Base-by-base conservation (phyloP, 2,113 vertebrate genomes). In the Labeo catla region DNA sequence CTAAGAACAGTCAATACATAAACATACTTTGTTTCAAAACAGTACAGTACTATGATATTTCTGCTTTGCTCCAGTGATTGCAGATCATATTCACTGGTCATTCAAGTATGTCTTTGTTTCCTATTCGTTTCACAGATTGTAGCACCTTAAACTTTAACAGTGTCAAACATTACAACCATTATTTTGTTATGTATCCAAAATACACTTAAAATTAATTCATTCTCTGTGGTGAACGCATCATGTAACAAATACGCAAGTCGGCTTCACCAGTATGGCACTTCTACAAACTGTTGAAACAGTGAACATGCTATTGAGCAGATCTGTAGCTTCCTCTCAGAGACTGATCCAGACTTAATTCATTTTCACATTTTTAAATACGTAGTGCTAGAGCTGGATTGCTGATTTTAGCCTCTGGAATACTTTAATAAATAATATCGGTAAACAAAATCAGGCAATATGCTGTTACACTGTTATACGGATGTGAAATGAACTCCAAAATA, bases 31-130 rank as follows among this genome's bases (percentile, higher is more conserved):
- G n/a, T 34, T 54, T 63, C 34, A 13, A 80, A 76, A 19, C 49
- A 79, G 89, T 93, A 94, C 93, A 94, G 93, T 94, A 95, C 92
- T 89, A 43, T 49, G 89, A 94, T 90, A 89, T 85, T 74, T 57
- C 83, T 74, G 43, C 49, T 76, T 74, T 3, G 15, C 34, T 76
- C 79, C 76, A 54, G 63, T 77, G 28, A 61, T 77, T 11, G 13
- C 16, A 23, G 80, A 65, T 82, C 47, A 83, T 70, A 87, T 89
- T 86, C 88, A 73, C 73, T 68, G 76, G 52, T 65, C 36, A 86
- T 92, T 94, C 90, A 91, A 93, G 92, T 92, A 94, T 89, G 23
- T 83, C 36, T 39, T 21, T n/a, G 47, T 73, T 57, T 57, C 19
- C 34, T 23, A 21, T 49, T 68, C 9, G 16, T 16, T 21, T 34